These are phyloP conservation scores for Rhinichthys osculus DNA, from an alignment of 2,797 vertebrate species.

Conservation along the genomic window DNA sequence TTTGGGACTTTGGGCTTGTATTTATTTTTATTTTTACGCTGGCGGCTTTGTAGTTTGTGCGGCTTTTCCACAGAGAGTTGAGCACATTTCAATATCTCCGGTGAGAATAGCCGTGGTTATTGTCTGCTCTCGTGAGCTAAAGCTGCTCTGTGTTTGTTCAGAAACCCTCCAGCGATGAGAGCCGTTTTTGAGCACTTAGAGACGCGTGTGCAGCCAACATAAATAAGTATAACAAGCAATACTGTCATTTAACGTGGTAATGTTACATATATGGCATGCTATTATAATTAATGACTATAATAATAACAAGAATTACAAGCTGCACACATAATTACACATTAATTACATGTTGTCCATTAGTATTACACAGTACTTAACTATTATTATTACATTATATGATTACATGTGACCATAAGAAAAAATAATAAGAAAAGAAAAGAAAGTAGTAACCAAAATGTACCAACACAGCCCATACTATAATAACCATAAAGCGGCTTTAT, in stretches of 20 bases:
- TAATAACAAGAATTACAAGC: not conserved
- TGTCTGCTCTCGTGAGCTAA: constrained; percentile 78
- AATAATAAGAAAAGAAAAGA: not conserved
- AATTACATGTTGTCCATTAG: not conserved
- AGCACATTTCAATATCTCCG: constrained; percentile 77
- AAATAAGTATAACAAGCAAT: constrained; percentile 11
- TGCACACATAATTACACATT: not conserved
- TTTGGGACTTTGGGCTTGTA: constrained; percentile 72
- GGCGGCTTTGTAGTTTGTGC: constrained; percentile 80
- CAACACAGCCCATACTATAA: not conserved
- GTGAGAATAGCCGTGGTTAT: constrained; percentile 73
- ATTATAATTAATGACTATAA: not conserved
- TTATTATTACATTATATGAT: not conserved
- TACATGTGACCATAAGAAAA: not conserved
- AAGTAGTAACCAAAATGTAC: not conserved
- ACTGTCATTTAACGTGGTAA: not conserved
- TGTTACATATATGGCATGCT: not conserved
- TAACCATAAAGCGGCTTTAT: not conserved
- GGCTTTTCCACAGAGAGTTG: constrained; percentile 75
- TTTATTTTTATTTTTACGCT: constrained; percentile 65
- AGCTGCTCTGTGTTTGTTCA: constrained; percentile 62
- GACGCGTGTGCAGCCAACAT: not conserved
- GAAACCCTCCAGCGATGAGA: constrained; percentile 30
- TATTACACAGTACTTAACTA: not conserved
- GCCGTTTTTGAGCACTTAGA: constrained; percentile 16